A percentile compares a stretch with the other conserved stretches of the same genome.
Evolutionary conservation across 2,113 vertebrate species (phyloP).

Genomic region (Sprattus sprattus): DNA sequence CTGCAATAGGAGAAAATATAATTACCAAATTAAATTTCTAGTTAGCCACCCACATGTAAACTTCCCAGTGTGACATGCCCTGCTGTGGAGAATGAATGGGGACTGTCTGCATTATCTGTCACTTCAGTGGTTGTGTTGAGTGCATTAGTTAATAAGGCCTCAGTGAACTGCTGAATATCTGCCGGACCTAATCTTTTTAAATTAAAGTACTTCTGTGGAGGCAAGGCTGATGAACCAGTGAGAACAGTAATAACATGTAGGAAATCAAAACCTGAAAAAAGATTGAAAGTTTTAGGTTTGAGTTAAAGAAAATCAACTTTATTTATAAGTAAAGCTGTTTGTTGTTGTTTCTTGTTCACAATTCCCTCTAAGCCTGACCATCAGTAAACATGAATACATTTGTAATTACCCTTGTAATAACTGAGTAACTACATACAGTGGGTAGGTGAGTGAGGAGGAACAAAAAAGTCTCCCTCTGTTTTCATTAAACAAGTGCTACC

Average conservation of each 20-base stretch:
- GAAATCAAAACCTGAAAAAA: too few species aligned
- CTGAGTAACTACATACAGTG: not conserved
- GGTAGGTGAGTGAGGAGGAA: not conserved
- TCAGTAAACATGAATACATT: not conserved
- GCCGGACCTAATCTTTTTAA: not conserved
- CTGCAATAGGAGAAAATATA: not conserved
- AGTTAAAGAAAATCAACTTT: not conserved
- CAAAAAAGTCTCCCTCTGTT: not conserved
- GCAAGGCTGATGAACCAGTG: not conserved
- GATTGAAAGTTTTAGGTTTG: not conserved
- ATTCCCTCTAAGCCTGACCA: not conserved
- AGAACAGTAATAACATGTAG: not conserved
- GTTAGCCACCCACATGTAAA: not conserved
- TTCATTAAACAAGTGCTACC: not conserved
- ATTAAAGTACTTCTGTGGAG: not conserved
- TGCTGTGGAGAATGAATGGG: not conserved
- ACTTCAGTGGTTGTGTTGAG: not conserved
- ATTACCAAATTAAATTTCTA: not conserved
- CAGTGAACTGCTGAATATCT: not conserved
- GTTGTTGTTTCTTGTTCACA: not conserved
- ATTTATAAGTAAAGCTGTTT: not conserved
- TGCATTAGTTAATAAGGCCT: not conserved
- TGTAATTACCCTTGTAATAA: constrained; percentile 15
- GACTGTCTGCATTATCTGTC: not conserved
- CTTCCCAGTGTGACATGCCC: not conserved